phyloP scores from a whole-genome alignment of 2,113 vertebrate species.

The Mastomys coucha region DNA sequence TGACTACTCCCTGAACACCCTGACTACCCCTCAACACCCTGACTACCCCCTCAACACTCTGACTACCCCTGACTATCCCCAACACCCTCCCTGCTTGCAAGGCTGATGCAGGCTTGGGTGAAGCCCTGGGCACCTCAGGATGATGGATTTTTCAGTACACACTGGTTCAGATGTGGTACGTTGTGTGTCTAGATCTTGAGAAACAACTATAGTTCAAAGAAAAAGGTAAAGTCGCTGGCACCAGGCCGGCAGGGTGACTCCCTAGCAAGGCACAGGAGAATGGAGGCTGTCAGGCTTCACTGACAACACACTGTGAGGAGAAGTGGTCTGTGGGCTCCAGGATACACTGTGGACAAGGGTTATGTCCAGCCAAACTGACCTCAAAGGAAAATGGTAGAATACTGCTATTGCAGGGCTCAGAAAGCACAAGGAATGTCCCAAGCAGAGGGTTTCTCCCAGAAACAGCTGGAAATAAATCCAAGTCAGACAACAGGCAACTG shows the following conservation, averaged over 20 bases:
- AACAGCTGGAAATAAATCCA: not conserved
- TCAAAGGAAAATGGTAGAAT: not conserved
- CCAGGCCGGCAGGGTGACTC: not conserved
- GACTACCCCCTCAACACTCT: too few species aligned
- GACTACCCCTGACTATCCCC: not conserved
- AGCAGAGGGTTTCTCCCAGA: not conserved
- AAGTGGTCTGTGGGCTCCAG: not conserved
- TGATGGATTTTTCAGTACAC: not conserved
- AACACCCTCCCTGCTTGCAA: not conserved
- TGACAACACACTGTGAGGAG: not conserved
- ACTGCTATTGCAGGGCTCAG: not conserved
- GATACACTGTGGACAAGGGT: not conserved
- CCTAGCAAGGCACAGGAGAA: not conserved
- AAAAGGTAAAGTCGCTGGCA: not conserved
- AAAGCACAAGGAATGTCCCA: not conserved
- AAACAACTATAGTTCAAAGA: not conserved
- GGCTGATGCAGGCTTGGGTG: not conserved
- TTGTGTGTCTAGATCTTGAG: not conserved
- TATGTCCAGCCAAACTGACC: not conserved
- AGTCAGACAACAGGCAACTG: not conserved
- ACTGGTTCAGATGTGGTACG: not conserved
- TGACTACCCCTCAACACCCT: too few species aligned
- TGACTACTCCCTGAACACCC: not conserved
- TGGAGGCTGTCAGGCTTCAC: not conserved
- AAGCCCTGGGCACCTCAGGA: not conserved